Base-by-base conservation (phyloP, 2,113 vertebrate species). In the Trogon melanurus region DNA sequence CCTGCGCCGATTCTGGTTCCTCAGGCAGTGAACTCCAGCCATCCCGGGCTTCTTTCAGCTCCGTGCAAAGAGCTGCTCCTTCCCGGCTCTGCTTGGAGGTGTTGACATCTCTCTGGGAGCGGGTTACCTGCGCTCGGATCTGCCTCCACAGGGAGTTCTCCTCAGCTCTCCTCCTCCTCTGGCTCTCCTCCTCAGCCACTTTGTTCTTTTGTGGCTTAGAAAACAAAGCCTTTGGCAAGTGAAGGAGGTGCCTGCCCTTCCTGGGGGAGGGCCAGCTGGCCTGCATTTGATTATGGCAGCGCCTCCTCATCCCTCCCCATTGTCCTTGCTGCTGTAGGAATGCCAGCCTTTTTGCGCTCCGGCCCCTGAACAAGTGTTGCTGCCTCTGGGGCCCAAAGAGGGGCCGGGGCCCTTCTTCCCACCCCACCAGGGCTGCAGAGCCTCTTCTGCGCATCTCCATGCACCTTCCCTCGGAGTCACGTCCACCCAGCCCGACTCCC, bases 181-280 rank as follows among this genome's bases (percentile, higher is more conserved):
- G 23, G 5, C 65, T 61, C 45, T 60, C 32, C 36, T 81, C 45
- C 56, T 58, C 81, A 48, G 12, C 57, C 73, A 88, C 93, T 95
- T 94, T 95, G 86, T 93, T 95, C 95, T 96, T 41, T 90, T 86
- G 90, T 96, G 92, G 78, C 83, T 96, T 86, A 72, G 92, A 86
- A 95, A 95, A 96, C 95, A 97, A 97, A 97, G 96, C 92, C 91
- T 86, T 97, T 88, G 90, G 95, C 96, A 79, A 96, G 83, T 83
- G 92, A 95, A 96, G 95, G 96, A 95, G 92, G 96, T 93, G 88
- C 90, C 85, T 96, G 93, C 91, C 93, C 92, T 94, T 91, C 32
- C 93, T 94, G 91, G 95, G 95, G 95, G 95, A 96, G 96, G 95
- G 95, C 92, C 95, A 94, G 95, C 95, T 96, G 92, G 92, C 90